A percentile compares a stretch with the other conserved stretches of the same genome.
Evolutionary conservation across 2,888 invertebrate genomes (phyloP).

Genomic region (Barypeithes pellucidus): DNA sequence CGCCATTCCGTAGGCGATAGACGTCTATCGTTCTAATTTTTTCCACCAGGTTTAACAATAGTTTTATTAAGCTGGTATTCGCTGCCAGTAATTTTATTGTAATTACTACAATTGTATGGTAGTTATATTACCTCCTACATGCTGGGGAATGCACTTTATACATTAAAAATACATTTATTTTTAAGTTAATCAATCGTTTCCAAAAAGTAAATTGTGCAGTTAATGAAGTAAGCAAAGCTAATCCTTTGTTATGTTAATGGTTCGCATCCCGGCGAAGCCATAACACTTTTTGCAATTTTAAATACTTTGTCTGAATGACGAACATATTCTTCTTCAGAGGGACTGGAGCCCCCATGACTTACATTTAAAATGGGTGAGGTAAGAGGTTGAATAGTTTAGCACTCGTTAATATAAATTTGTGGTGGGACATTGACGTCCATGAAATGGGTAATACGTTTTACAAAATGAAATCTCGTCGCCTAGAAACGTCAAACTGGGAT

Average conservation of each 20-base stretch:
- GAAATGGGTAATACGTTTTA: too few relatives aligned
- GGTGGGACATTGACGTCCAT: too few relatives aligned
- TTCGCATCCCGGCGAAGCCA: too few relatives aligned
- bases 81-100: slow-evolving; percentile 8
- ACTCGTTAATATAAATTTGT: too few relatives aligned
- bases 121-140: slow-evolving; percentile 17
- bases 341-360: too few relatives aligned
- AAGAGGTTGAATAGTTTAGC: too few relatives aligned
- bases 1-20: not conserved
- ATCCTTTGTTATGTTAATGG: slow-evolving; percentile 19
- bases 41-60: slow-evolving; percentile 26
- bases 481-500: too few relatives aligned
- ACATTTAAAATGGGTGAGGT: too few relatives aligned
- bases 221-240: slow-evolving; percentile 1
- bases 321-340: too few relatives aligned
- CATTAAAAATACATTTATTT: slow-evolving; percentile 27
- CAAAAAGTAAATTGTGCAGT: slow-evolving; percentile 18
- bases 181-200: slow-evolving; percentile 17
- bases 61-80: slow-evolving; percentile 21
- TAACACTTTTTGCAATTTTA: too few relatives aligned
- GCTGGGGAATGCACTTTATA: slow-evolving; percentile 10
- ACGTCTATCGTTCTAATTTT: slow-evolving; percentile 5
- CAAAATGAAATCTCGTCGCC: too few relatives aligned
- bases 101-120: slow-evolving; percentile 25
- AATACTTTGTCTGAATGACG: too few relatives aligned